These are phyloP conservation scores for Smithornis capensis DNA, from an alignment of 2,113 vertebrate species.

Conservation along the genomic window DNA sequence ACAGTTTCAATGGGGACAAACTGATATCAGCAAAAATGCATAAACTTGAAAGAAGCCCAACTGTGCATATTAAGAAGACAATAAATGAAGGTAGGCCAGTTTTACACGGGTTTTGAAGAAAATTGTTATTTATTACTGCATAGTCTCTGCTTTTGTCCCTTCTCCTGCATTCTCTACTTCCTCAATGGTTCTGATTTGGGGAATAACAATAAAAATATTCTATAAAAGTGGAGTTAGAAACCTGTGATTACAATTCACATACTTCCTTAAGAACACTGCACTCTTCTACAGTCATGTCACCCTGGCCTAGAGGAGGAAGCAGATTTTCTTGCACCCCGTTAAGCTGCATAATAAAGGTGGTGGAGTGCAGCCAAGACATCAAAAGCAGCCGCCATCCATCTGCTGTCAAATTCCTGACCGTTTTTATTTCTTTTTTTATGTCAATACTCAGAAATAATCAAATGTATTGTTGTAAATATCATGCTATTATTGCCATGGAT, in stretches of 20 bases:
- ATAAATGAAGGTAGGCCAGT: not conserved
- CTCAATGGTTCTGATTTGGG: not conserved
- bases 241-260: not conserved
- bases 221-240: not conserved
- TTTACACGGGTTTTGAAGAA: conserved; percentile 4
- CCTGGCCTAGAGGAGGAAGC: not conserved
- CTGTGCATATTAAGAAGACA: not conserved
- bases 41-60: not conserved
- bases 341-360: not conserved
- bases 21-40: not conserved
- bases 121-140: not conserved
- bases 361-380: not conserved
- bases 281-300: not conserved
- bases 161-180: not conserved
- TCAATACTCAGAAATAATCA: not conserved
- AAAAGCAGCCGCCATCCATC: not conserved
- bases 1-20: not conserved
- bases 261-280: not conserved
- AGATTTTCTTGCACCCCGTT: not conserved
- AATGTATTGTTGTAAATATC: not conserved
- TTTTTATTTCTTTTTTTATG: not conserved
- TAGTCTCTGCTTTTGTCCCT: not conserved
- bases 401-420: not conserved
- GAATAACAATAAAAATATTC: not conserved
- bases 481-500: not conserved